Evolutionary conservation across 30 jellyfish, hydroid and myxozoan species (phyloP), one percentile per base, ranked within the genome.

Genomic region (Aurelia aurita): DNA sequence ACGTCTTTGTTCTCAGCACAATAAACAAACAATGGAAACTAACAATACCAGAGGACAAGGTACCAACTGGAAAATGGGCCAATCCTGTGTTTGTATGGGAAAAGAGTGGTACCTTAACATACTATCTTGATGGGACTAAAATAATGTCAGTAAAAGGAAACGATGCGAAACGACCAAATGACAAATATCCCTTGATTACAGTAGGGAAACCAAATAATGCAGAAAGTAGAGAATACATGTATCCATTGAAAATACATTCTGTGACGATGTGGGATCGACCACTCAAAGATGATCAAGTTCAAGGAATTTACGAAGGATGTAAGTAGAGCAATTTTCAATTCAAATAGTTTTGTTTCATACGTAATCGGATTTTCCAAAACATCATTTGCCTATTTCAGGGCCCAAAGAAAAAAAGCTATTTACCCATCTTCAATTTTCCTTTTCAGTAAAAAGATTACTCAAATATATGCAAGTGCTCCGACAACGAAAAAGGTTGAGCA

Each of bases 181-280:
- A 82, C n/a, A 53, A 69, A 26, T 95, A 73, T 49, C 90, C 99
- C 2, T 49, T 87, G 74, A 58, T 95, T 29, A 89, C 98, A 29
- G 74, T 95, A 19, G 93, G 99, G 19, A 92, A 92, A 45, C 99
- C 99, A 34, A 89, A 95, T 57, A 95, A 95, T 54, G 99, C 99
- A 2, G 90, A 83, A 13, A 80, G 92, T 76, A 64, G 69, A 54
- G 95, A 86, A 9, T 95, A 82, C 74, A 95, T 95, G 99, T 89
- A 64, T 66, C 97, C 97, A 45, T 39, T 95, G 77, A 76, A 76
- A 49, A 85, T 95, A 27, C 90, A 80, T 62, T 85, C 95, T 27
- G 61, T 95, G 0, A 95, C 98, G 14, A 68, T 95, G 83, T 95
- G 99, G 99, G 99, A 95, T 61, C 80, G 90, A 59, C 96, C 99